Base-by-base conservation (phyloP, 2,113 vertebrate species). In the Neogobius melanostomus region DNA sequence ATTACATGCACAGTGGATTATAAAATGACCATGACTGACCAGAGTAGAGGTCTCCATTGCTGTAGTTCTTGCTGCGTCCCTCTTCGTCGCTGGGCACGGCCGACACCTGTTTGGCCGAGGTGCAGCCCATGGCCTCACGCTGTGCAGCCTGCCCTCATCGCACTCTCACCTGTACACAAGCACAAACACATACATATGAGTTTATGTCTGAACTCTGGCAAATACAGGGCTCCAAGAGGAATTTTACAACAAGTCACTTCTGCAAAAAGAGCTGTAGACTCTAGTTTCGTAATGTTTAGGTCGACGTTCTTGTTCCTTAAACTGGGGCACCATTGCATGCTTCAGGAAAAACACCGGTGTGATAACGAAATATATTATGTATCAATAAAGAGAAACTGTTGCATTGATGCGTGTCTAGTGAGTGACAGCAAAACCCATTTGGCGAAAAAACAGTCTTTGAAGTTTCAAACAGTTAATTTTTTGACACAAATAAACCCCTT, bases 51-150 rank as follows among this genome's bases (percentile, higher is more conserved):
- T 99, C 97, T 89, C 98, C 98, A 0, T 99, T 99, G 94, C 97
- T 96, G 89, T 97, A 98, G 91, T 91, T 97, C 76, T 98, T 99
- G 83, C 95, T 95, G 81, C 95, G 96, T 94, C 97, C 96, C 93
- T 98, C 97, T 91, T 99, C 97, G 88, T 99, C 97, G 70, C 93
- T 98, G 92, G 98, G 97, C 94, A 98, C 97, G 90, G 97, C 95
- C 90, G 96, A 98, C 92, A 99, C 97, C 97, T 99, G 97, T 94
- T 99, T 98, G 93, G 97, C 97, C 44, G 98, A 99, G 92, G 98
- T 95, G 95, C 98, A 99, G 96, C 98, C 97, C 98, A 99, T 99
- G 93, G 93, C 95, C 95, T 98, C 95, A 98, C 95, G 87, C 94
- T 91, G 92, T 93, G 92, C 93, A 93, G 88, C 92, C 93, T 93